phyloP scores from a whole-genome alignment of 2,113 vertebrate species.

The Odobenus rosmarus region DNA sequence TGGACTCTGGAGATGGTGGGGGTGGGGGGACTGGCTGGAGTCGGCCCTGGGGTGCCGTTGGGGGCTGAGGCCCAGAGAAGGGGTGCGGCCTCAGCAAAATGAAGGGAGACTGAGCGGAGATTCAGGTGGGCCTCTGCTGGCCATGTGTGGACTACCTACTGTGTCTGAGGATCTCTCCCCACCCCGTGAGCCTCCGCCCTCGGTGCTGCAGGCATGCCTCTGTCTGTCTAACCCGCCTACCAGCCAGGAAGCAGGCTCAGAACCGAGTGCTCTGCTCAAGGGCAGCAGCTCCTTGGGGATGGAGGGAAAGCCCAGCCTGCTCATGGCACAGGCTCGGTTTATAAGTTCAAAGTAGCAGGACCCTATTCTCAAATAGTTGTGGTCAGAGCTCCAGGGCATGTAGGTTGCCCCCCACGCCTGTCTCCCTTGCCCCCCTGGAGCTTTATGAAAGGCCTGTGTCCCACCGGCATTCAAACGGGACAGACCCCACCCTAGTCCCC shows the following conservation, averaged over 20 bases:
- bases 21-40: neutral
- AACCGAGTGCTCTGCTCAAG: neutral
- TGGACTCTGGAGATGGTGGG: no score
- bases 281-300: neutral
- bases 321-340: accelerated
- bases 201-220: neutral
- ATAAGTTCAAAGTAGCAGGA: accelerated
- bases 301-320: neutral
- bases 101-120: neutral
- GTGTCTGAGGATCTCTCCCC: neutral
- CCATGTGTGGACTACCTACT: accelerated
- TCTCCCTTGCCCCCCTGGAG: neutral
- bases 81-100: neutral
- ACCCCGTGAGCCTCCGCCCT: neutral
- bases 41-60: neutral
- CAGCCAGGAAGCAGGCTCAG: accelerated
- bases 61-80: neutral
- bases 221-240: accelerated
- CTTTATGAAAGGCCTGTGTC: neutral
- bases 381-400: neutral
- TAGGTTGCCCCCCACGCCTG: no score
- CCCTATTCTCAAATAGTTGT: accelerated
- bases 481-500: accelerated
- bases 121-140: neutral
- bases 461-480: accelerated